Conservation (phyloP, 2,797 vertebrate genomes). For the Fundulus diaphanus region DNA sequence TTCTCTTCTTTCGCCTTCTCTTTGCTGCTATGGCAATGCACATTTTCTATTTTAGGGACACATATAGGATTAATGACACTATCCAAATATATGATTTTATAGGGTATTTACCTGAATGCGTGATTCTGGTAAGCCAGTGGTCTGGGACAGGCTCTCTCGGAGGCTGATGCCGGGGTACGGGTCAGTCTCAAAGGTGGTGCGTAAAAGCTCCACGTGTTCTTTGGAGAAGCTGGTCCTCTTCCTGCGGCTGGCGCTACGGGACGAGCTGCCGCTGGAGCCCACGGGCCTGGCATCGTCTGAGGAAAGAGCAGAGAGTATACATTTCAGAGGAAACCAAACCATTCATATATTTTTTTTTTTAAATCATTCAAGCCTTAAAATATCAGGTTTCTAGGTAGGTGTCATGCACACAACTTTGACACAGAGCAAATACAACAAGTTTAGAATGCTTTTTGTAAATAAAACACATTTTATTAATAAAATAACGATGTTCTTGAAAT, state of each 20-base stretch:
- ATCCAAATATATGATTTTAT: neutral
- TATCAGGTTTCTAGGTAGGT: neutral
- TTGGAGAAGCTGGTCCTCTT: constrained; percentile 85
- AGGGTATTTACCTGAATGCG: constrained; percentile 79
- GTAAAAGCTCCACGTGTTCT: constrained; percentile 80
- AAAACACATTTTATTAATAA: neutral
- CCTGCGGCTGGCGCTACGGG: constrained; percentile 78
- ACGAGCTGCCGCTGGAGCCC: constrained; percentile 35
- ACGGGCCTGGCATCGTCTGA: constrained; percentile 63
- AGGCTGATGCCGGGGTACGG: constrained; percentile 84
- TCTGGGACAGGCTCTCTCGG: constrained; percentile 80
- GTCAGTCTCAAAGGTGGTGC: constrained; percentile 77
- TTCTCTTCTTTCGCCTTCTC: neutral
- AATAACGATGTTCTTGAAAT: too few relatives aligned
- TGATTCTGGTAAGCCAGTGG: constrained; percentile 82
- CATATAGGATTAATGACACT: neutral
- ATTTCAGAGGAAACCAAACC: neutral
- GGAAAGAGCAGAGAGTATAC: neutral
- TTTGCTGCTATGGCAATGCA: neutral
- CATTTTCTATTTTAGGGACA: neutral
- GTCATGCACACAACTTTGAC: neutral
- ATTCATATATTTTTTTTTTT: neutral
- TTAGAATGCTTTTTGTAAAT: neutral
- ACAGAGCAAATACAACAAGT: neutral
- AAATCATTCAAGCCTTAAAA: neutral